Evolutionary conservation across 1,140 invertebrate genomes (phyloP).

Genomic region (Drosophila tristis): DNA sequence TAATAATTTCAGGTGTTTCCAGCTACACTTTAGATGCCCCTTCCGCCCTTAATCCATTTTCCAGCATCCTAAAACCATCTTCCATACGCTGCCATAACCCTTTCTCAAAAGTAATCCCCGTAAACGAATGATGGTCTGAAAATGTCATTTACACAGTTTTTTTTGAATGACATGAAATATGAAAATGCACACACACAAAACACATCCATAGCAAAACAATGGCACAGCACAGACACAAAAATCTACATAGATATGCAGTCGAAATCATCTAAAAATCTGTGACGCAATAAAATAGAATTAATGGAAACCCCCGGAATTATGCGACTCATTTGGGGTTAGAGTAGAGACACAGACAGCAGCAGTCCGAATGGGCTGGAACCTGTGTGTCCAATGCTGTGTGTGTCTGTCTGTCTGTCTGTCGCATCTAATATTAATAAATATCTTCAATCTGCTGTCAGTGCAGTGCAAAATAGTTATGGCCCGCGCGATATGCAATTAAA

Average conservation of each 20-base stretch:
- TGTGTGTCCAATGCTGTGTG: slow-evolving; percentile 41
- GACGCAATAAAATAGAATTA: slow-evolving; percentile 79
- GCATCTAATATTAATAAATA: slow-evolving; percentile 83
- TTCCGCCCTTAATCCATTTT: not conserved
- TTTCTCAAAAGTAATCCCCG: slow-evolving; percentile 2
- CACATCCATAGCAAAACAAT: slow-evolving; percentile 22
- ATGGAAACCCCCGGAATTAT: slow-evolving; percentile 70
- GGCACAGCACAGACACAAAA: slow-evolving; percentile 2
- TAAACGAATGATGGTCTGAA: slow-evolving; percentile 8
- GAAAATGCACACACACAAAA: slow-evolving; percentile 29
- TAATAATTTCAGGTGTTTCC: too few species aligned
- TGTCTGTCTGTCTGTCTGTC: slow-evolving; percentile 46
- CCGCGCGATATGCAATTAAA: slow-evolving; percentile 83
- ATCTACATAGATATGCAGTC: slow-evolving; percentile 21
- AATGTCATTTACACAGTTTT: slow-evolving; percentile 34
- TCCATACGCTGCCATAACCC: too few species aligned
- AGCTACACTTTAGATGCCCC: too few species aligned
- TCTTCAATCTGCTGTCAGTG: slow-evolving; percentile 78
- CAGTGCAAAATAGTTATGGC: slow-evolving; percentile 79
- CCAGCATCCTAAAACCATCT: not conserved
- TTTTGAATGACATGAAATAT: slow-evolving; percentile 56
- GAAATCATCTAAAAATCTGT: slow-evolving; percentile 74
- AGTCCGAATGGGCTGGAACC: not conserved
- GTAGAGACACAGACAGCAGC: slow-evolving; percentile 9
- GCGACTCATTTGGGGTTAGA: slow-evolving; percentile 48